Evolutionary conservation across 1,140 invertebrate genomes (phyloP).

Genomic region (Cylas formicarius): DNA sequence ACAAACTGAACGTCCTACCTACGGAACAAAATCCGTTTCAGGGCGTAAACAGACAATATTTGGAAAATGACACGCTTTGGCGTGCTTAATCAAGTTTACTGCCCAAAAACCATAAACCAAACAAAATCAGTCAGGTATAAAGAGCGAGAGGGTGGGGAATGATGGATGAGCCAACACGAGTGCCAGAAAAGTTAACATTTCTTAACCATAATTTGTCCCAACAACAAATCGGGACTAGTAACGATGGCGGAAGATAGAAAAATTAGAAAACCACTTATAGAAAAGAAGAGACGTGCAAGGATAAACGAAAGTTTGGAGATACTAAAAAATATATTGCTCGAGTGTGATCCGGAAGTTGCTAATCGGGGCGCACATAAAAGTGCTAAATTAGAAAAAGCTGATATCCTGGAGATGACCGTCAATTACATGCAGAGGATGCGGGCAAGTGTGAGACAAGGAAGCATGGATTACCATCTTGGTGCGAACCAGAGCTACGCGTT

Average conservation of each 20-base stretch:
- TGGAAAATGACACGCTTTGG: slow-evolving; percentile 8
- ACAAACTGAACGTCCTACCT: too few relatives aligned
- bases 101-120: slow-evolving; percentile 1
- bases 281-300: slow-evolving; percentile 57
- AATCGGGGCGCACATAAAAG: slow-evolving; percentile 36
- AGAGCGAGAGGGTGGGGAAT: neutral
- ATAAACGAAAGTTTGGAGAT: slow-evolving; percentile 61
- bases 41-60: too few relatives aligned
- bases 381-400: slow-evolving; percentile 59
- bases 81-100: slow-evolving; percentile 7
- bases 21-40: too few relatives aligned
- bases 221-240: neutral
- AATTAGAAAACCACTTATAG: slow-evolving; percentile 63
- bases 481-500: too few relatives aligned
- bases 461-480: too few relatives aligned
- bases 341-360: slow-evolving; percentile 41
- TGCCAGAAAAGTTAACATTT: neutral
- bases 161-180: neutral
- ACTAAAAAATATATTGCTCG: slow-evolving; percentile 53
- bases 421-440: slow-evolving; percentile 42
- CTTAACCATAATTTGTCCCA: neutral
- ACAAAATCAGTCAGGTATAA: slow-evolving; percentile 1
- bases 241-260: slow-evolving; percentile 17
- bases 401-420: slow-evolving; percentile 61
- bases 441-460: too few relatives aligned